These are phyloP conservation scores for Lacanobia wlatinum DNA, from an alignment of 2,888 invertebrate genomes.

Conservation along the genomic window DNA sequence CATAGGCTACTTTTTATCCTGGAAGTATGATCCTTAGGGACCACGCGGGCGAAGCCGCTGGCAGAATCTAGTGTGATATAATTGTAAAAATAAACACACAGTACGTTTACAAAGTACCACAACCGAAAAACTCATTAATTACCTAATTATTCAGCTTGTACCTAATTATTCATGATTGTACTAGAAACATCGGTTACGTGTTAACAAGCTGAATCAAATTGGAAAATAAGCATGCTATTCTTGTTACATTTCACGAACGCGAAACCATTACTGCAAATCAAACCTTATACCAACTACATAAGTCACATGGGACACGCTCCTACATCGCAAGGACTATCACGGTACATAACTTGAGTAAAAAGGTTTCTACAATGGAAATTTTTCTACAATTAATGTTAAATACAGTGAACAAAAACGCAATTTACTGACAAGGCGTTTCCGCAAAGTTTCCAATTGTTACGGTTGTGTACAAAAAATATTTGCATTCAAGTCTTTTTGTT, in stretches of 20 bases:
- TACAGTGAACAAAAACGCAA: constrained; percentile 41
- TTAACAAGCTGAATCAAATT: not conserved
- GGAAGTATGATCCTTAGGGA: no score
- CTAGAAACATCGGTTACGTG: not conserved
- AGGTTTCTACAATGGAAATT: constrained; percentile 7
- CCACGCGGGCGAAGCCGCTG: no score
- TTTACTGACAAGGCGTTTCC: constrained; percentile 51
- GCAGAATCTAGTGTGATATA: no score
- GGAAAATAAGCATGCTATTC: constrained; percentile 7
- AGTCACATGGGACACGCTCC: not conserved
- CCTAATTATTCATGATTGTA: constrained; percentile 2
- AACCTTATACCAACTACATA: constrained; percentile 7
- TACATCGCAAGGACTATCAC: not conserved
- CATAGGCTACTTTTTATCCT: no score
- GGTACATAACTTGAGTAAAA: constrained; percentile 6
- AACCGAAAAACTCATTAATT: constrained; percentile 1
- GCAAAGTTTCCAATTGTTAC: constrained; percentile 40
- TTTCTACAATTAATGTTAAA: constrained; percentile 12
- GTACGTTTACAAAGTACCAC: no score
- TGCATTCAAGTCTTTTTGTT: constrained; percentile 38
- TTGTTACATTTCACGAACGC: constrained; percentile 3
- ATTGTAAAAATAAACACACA: no score
- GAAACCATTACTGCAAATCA: not conserved
- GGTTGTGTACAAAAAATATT: constrained; percentile 45
- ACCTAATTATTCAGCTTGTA: not conserved